These are phyloP conservation scores for Enteromius viviparus DNA, from an alignment of 2,797 vertebrate genomes.

Conservation along the genomic window DNA sequence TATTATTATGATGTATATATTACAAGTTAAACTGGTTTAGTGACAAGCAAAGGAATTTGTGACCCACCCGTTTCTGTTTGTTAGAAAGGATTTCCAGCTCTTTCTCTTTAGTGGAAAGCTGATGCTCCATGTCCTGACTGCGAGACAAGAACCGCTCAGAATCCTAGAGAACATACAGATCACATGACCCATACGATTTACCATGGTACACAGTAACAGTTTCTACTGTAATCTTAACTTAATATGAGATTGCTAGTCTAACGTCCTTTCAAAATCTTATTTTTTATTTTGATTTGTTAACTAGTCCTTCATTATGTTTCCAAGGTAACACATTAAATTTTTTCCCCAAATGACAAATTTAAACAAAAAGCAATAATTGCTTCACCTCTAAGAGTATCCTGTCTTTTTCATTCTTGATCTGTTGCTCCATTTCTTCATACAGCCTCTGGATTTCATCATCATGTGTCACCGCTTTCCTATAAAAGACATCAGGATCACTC, in stretches of 20 bases:
- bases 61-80: constrained; percentile 85
- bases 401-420: constrained; percentile 92
- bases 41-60: background rate
- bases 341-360: background rate
- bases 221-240: background rate
- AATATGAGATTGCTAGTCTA: background rate
- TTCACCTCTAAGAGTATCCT: constrained; percentile 86
- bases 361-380: background rate
- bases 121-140: constrained; percentile 83
- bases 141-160: constrained; percentile 82
- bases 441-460: constrained; percentile 89
- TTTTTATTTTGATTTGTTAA: background rate
- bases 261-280: background rate
- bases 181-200: background rate
- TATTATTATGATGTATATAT: no score
- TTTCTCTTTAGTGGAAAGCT: constrained; percentile 85
- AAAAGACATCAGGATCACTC: constrained; percentile 9
- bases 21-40: background rate
- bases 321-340: background rate
- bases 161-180: constrained; percentile 75
- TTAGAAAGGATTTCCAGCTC: constrained; percentile 84
- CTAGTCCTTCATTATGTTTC: no score
- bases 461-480: constrained; percentile 88
- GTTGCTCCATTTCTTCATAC: constrained; percentile 96
- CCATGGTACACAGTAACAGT: background rate